Conservation (phyloP, 2,113 vertebrate genomes). For the Bucco capensis region DNA sequence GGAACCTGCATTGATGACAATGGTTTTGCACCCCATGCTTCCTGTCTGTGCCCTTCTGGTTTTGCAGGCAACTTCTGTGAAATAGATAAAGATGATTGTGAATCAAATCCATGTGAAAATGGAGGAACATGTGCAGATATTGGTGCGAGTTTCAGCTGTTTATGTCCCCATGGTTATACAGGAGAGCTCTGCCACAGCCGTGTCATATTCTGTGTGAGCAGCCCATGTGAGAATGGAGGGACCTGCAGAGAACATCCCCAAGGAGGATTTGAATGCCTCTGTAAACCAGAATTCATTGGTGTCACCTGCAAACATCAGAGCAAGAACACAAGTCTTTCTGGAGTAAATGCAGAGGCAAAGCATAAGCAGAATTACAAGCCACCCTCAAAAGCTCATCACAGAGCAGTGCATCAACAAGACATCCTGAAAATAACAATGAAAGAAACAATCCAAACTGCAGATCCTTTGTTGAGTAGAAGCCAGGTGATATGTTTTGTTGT, state of each 20-base stretch:
- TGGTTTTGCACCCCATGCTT: conserved; percentile 72
- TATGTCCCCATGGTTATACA: conserved; percentile 78
- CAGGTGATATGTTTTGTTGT: conserved; percentile 92
- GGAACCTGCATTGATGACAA: conserved; percentile 82
- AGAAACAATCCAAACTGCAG: conserved; percentile 79
- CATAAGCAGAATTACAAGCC: conserved; percentile 73
- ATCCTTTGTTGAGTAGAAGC: conserved; percentile 82
- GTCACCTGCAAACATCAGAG: conserved; percentile 72
- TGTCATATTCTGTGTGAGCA: conserved; percentile 67
- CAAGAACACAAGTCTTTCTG: conserved; percentile 58
- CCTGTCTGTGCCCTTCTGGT: conserved; percentile 84
- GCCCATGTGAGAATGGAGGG: conserved; percentile 83
- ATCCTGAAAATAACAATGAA: conserved; percentile 89
- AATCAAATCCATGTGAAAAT: conserved; percentile 85
- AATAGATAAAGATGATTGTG: conserved; percentile 79
- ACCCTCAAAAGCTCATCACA: conserved; percentile 78
- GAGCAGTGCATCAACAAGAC: conserved; percentile 74
- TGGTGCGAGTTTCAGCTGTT: conserved; percentile 79
- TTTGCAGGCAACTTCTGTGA: conserved; percentile 90
- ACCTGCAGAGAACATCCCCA: conserved; percentile 75
- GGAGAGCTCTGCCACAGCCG: conserved; percentile 82
- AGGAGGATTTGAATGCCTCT: conserved; percentile 81
- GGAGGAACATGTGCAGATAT: conserved; percentile 82
- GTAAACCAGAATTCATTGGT: conserved; percentile 79
- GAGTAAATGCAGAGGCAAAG: conserved; percentile 24